Percentiles rank a stretch among this genome's conserved stretches.
phyloP scores from a whole-genome alignment of 1,140 invertebrate species.

The Vanessa tameamea region DNA sequence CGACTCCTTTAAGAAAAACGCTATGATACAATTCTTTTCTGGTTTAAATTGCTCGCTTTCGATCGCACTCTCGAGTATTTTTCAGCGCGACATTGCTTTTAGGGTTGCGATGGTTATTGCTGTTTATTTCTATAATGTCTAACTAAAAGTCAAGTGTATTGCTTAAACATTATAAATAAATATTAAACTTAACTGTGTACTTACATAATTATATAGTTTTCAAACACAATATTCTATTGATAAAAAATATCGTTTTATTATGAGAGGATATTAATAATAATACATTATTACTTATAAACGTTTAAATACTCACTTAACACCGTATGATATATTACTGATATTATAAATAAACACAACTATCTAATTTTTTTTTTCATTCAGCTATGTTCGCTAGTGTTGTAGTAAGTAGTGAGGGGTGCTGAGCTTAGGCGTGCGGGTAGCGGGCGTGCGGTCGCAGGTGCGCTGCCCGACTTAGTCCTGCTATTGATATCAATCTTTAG shows the following conservation, averaged over 20 bases:
- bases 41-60: conserved; percentile 58
- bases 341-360: background rate
- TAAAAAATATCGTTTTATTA: too few relatives aligned
- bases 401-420: conserved; percentile 11
- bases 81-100: background rate
- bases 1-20: conserved; percentile 71
- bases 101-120: background rate
- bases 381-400: background rate
- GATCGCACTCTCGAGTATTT: conserved; percentile 30
- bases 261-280: too few relatives aligned
- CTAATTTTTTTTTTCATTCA: background rate
- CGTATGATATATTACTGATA: too few relatives aligned
- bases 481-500: conserved; percentile 33
- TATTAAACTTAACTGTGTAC: too few relatives aligned
- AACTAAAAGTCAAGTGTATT: too few relatives aligned
- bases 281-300: too few relatives aligned
- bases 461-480: conserved; percentile 23
- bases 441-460: conserved; percentile 36
- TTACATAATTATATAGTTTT: too few relatives aligned
- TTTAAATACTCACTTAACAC: too few relatives aligned
- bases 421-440: conserved; percentile 14
- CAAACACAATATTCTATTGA: too few relatives aligned
- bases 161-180: too few relatives aligned
- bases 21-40: conserved; percentile 63
- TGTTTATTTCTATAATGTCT: too few relatives aligned